Percentiles rank a stretch among this genome's conserved stretches.
Conservation (phyloP, 37 sponge, comb jelly and placozoan genomes). For the Eunapius fragilis region DNA sequence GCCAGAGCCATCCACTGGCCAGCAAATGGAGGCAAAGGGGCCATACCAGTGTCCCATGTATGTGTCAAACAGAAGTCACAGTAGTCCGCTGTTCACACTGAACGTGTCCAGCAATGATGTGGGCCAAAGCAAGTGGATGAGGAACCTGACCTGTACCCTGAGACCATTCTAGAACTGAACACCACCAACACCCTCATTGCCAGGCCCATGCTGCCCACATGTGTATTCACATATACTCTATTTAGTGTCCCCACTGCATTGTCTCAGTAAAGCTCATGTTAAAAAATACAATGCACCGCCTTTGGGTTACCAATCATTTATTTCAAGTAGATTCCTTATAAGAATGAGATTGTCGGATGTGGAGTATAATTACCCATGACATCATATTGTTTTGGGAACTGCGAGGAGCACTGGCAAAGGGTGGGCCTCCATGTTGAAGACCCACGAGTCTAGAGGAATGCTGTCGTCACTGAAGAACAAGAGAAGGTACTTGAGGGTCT, state of each 20-base stretch:
- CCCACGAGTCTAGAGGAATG: slow-evolving; percentile 77
- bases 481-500: slow-evolving; percentile 93
- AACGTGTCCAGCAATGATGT: slow-evolving; percentile 56
- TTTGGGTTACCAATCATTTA: neutral
- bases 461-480: slow-evolving; percentile 78
- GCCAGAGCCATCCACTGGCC: neutral
- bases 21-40: slow-evolving; percentile 34
- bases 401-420: slow-evolving; percentile 79
- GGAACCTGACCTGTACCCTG: slow-evolving; percentile 62
- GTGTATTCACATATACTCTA: too few species aligned
- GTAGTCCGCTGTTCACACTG: slow-evolving; percentile 40
- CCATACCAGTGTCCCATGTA: slow-evolving; percentile 66
- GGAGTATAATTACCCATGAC: neutral
- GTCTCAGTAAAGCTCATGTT: too few species aligned
- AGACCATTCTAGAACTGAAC: slow-evolving; percentile 56
- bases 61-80: slow-evolving; percentile 4
- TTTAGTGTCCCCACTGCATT: too few species aligned
- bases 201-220: too few species aligned
- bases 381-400: slow-evolving; percentile 26
- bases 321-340: neutral
- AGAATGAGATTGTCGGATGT: neutral
- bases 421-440: slow-evolving; percentile 99
- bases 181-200: too few species aligned
- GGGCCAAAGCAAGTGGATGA: slow-evolving; percentile 55
- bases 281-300: too few species aligned